Conservation (phyloP, 2,888 invertebrate genomes). For the Erannis defoliaria region DNA sequence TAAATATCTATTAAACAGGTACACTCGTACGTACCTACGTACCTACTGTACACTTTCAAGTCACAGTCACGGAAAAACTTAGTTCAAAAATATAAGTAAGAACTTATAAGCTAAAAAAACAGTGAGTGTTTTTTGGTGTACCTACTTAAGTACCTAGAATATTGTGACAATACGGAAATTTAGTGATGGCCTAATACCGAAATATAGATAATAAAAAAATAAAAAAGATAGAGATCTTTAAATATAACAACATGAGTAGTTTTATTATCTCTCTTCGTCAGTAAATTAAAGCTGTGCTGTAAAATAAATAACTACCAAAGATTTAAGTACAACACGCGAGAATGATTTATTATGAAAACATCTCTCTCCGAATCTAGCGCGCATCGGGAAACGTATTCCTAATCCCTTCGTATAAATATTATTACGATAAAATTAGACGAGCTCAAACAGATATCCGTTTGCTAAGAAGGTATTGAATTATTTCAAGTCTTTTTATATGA, state of each 20-base stretch:
- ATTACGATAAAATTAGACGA: conserved; percentile 16
- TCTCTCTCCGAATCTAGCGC: conserved; percentile 51
- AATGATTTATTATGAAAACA: conserved; percentile 51
- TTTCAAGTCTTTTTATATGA: not conserved
- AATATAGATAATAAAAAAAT: too few relatives aligned
- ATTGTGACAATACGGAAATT: not conserved
- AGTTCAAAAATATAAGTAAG: not conserved
- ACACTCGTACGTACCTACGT: too few relatives aligned
- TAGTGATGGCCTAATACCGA: not conserved
- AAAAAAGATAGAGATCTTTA: too few relatives aligned
- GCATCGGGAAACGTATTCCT: conserved; percentile 63
- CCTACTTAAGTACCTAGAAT: too few relatives aligned
- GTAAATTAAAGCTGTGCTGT: conserved; percentile 14
- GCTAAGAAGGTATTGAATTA: too few relatives aligned
- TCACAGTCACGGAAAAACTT: too few relatives aligned
- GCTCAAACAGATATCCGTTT: conserved; percentile 17
- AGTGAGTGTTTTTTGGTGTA: too few relatives aligned
- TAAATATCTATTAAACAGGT: too few relatives aligned
- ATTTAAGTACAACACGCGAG: conserved; percentile 21
- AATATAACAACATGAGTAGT: conserved; percentile 12
- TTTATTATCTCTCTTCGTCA: conserved; percentile 18
- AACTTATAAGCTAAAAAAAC: too few relatives aligned
- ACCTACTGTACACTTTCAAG: too few relatives aligned
- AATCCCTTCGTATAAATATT: conserved; percentile 75
- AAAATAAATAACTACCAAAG: conserved; percentile 22